These are phyloP conservation scores for Dasyornis broadbenti DNA, from an alignment of 2,113 vertebrate species.

Conservation along the genomic window DNA sequence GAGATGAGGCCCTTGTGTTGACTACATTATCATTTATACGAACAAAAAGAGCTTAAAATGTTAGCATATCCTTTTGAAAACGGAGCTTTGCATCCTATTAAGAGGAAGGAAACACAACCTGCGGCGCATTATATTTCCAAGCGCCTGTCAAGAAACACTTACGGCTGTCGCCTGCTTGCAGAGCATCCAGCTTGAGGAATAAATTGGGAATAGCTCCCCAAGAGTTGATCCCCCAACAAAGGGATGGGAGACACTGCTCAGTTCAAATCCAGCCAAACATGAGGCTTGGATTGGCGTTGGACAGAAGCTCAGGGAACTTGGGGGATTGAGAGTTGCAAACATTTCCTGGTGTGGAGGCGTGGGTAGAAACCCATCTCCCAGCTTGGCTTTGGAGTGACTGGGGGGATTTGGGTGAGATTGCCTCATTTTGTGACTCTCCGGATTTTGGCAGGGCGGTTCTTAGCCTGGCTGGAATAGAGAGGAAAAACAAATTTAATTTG, in stretches of 20 bases:
- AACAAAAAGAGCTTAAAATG: conserved; percentile 72
- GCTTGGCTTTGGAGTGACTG: neutral
- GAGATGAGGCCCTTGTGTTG: conserved; percentile 59
- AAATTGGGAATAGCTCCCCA: neutral
- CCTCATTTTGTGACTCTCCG: neutral
- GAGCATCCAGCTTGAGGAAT: conserved; percentile 26
- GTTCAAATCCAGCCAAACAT: neutral
- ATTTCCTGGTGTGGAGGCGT: rapidly evolving
- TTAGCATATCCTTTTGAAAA: conserved; percentile 70
- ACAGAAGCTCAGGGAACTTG: neutral
- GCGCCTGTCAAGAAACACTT: conserved; percentile 49
- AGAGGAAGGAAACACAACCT: conserved; percentile 54
- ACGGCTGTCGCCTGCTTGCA: conserved; percentile 3
- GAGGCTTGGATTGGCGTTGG: rapidly evolving
- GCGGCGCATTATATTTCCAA: conserved; percentile 18
- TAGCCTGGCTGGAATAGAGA: neutral
- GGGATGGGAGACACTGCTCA: neutral
- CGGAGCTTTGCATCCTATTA: conserved; percentile 66
- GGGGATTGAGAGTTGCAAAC: neutral
- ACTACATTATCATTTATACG: conserved; percentile 69
- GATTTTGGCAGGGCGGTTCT: neutral
- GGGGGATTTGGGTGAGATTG: neutral
- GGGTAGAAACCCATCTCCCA: rapidly evolving
- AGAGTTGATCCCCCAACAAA: neutral
- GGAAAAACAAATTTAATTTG: neutral